Evolutionary conservation across 1,140 invertebrate species (phyloP), one percentile per base, ranked within the genome.

Genomic region (Caenorhabditis briggsae): DNA sequence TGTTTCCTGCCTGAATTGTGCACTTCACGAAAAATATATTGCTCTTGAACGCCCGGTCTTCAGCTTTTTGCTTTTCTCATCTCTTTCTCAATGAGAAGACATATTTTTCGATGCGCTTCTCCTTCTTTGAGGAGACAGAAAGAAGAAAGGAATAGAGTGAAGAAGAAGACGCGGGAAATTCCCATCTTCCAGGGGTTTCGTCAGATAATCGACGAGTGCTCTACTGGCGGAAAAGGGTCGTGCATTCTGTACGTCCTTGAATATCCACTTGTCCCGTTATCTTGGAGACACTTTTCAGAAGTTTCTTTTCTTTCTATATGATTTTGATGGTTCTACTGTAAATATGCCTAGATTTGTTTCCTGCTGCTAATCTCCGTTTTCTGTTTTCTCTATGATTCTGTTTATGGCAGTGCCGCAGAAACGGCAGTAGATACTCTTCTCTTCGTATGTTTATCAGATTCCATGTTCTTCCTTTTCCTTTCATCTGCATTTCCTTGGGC

Each of bases 31-130:
- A 33, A n/a, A 53, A 53, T 14, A 16, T 53, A 16, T 16, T 53
- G 2, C 50, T 14, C 50, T 14, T 9, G 50, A 53, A 53, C 23
- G 11, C 33, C 61, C 18, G 14, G 1, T 46, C 64, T 46, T 9
- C 41, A 70, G 43, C 65, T 25, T 7, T 12, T 33, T 2, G 8
- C 14, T 70, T 41, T 46, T 46, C 9, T 46, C 64, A 46, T 70
- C 46, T n/a, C 23, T 2, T 64, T 64, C n/a, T 0, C 61, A 70
- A 70, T 70, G 43, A 48, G 41, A 70, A 70, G 41, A 7, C 43
- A 70, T 70, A 70, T 70, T 70, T 70, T 70, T 70, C 46, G 65
- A 70, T 70, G 65, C 65, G 65, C 65, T 70, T 41, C 65, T 9
- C 25, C 65, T 7, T 70, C 64, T 70, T 70, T 70, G 43, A 70